Conservation (phyloP, 2,888 invertebrate genomes). For the Megastigmus dorsalis region DNA sequence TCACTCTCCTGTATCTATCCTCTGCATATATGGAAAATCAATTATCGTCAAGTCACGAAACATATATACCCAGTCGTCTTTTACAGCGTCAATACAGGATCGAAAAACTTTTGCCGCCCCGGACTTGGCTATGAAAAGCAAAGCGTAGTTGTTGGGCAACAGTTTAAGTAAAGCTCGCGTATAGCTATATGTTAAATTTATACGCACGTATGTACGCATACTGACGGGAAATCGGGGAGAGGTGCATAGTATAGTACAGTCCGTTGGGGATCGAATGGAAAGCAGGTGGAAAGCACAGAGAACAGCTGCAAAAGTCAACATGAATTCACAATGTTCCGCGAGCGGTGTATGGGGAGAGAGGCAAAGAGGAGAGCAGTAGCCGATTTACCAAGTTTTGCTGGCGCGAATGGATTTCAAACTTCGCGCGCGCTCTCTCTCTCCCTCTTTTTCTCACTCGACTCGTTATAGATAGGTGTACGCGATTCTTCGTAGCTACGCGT, state of each 20-base stretch:
- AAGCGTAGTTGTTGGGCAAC: conserved; percentile 14
- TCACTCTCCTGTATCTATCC: no score
- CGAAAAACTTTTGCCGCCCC: conserved; percentile 37
- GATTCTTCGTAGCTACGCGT: neutral
- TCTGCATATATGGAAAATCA: conserved; percentile 2
- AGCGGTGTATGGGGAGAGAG: neutral
- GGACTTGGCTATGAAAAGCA: no score
- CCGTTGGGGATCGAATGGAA: conserved; percentile 40
- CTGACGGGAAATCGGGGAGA: neutral
- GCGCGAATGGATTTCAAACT: conserved; percentile 36
- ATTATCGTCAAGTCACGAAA: neutral
- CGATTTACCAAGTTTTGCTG: conserved; percentile 47
- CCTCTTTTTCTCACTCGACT: no score
- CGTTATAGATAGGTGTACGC: neutral
- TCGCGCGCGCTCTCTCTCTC: neutral
- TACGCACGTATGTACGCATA: neutral
- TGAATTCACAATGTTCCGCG: conserved; percentile 26
- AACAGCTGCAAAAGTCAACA: conserved; percentile 48
- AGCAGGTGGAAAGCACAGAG: conserved; percentile 43
- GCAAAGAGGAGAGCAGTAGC: neutral
- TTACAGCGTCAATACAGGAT: neutral
- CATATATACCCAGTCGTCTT: conserved; percentile 4
- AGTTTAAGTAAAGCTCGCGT: conserved; percentile 20
- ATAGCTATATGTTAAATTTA: neutral
- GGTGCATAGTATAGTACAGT: no score